Conservation (phyloP, 37 sponge, comb jelly and placozoan genomes). For the Geodia barretti region DNA sequence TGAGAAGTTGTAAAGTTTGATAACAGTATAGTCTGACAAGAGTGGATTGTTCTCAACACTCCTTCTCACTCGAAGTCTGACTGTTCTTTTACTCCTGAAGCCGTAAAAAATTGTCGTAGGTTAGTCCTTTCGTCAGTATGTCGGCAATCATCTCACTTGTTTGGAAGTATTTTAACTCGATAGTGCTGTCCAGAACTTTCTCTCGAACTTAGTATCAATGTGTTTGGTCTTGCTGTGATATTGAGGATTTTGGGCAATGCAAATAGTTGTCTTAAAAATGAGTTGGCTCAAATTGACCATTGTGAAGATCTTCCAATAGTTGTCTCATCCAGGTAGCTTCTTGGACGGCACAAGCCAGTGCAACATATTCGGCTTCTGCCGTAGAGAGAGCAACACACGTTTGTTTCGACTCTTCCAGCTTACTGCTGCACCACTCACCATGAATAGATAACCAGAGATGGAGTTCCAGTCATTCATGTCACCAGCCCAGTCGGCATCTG, state of each 20-base stretch:
- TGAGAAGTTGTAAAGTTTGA: too few relatives aligned
- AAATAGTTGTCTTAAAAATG: conserved; percentile 48
- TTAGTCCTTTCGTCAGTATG: conserved; percentile 50
- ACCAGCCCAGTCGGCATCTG: conserved; percentile 59
- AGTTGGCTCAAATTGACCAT: conserved; percentile 32
- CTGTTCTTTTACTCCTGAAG: too few relatives aligned
- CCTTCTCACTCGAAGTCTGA: conserved; percentile 41
- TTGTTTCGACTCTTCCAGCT: conserved; percentile 45
- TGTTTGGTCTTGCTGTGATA: conserved; percentile 46
- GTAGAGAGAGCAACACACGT: conserved; percentile 32
- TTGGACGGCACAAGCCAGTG: conserved; percentile 50
- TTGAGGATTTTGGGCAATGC: conserved; percentile 50
- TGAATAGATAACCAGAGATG: conserved; percentile 41
- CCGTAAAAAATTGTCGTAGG: too few relatives aligned
- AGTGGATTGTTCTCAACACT: too few relatives aligned
- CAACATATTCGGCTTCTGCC: conserved; percentile 54
- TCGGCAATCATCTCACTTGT: conserved; percentile 51
- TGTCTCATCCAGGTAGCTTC: conserved; percentile 51
- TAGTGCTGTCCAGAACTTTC: conserved; percentile 7
- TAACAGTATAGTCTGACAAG: too few relatives aligned
- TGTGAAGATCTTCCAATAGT: conserved; percentile 17
- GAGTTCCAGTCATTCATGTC: conserved; percentile 31
- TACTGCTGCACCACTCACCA: conserved; percentile 31
- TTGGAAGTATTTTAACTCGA: conserved; percentile 49
- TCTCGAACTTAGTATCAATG: conserved; percentile 47